Percentiles rank a stretch among this genome's conserved stretches.
Evolutionary conservation across 2,888 invertebrate genomes (phyloP).

Genomic region (Candidula unifasciata): DNA sequence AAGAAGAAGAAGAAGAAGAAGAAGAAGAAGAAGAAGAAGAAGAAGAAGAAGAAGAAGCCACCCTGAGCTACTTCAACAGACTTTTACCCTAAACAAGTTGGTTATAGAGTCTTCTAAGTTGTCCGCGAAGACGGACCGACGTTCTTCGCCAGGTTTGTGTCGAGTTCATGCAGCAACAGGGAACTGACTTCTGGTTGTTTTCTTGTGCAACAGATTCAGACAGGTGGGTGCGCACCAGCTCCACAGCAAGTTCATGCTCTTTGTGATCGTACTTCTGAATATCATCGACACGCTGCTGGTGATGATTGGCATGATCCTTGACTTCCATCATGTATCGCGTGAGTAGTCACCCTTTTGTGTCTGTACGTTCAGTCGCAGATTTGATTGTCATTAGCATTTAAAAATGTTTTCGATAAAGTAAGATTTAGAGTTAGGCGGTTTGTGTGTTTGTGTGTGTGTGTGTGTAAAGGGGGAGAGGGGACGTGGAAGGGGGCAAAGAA

Average conservation of each 20-base stretch:
- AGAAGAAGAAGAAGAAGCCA: not conserved
- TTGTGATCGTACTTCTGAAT: constrained; percentile 55
- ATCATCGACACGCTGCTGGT: constrained; percentile 58
- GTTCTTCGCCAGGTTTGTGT: too few species aligned
- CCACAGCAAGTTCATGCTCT: constrained; percentile 54
- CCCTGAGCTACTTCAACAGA: too few species aligned
- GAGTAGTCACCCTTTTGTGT: constrained; percentile 18
- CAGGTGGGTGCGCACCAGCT: constrained; percentile 52
- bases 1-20: not conserved
- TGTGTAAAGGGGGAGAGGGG: not conserved
- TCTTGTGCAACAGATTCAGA: constrained; percentile 27
- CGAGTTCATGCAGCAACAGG: too few species aligned
- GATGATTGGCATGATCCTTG: constrained; percentile 55
- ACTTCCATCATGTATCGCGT: constrained; percentile 56
- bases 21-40: not conserved
- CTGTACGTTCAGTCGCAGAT: too few species aligned
- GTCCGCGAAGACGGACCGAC: too few species aligned
- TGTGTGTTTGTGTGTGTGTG: not conserved
- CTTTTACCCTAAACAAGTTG: too few species aligned
- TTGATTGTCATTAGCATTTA: too few species aligned
- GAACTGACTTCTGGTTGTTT: not conserved
- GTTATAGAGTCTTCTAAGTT: too few species aligned
- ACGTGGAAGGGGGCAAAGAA: not conserved
- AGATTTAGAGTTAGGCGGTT: too few species aligned
- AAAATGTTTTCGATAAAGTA: too few species aligned